Conservation (phyloP, 2,888 invertebrate genomes). For the Ophion ventricosus region DNA sequence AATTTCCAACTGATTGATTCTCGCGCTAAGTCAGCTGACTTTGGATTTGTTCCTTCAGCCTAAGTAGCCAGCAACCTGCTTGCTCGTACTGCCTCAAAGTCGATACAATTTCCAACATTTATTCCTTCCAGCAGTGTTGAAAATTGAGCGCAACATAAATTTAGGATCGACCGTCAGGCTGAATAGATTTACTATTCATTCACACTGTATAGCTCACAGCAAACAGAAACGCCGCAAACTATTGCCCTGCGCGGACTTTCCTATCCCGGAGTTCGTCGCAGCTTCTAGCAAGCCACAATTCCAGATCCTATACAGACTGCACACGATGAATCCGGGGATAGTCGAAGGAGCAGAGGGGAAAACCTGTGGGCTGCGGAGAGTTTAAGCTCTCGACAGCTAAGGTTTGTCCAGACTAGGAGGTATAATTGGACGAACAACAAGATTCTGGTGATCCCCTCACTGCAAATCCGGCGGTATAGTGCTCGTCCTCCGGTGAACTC, state of each 20-base stretch:
- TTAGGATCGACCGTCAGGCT: conserved; percentile 1
- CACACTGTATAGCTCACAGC: conserved; percentile 3
- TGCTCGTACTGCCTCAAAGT: no score
- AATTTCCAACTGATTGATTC: no score
- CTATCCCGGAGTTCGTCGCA: conserved; percentile 32
- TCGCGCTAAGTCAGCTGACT: no score
- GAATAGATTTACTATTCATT: conserved; percentile 14
- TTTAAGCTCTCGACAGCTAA: conserved; percentile 54
- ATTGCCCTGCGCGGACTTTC: conserved; percentile 22
- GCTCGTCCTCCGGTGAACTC: conserved; percentile 26
- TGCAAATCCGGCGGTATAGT: conserved; percentile 39
- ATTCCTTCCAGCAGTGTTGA: no score
- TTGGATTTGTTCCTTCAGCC: no score
- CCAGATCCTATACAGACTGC: conserved; percentile 25
- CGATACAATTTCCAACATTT: not conserved
- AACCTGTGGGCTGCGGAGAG: conserved; percentile 49
- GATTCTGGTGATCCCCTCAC: conserved; percentile 44
- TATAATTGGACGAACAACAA: conserved; percentile 65
- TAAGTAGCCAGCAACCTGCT: no score
- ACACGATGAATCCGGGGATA: conserved; percentile 6
- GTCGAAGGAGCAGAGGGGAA: conserved; percentile 35
- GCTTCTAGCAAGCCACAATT: conserved; percentile 45
- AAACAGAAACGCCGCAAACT: conserved; percentile 38
- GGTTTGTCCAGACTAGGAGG: conserved; percentile 59
- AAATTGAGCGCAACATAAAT: no score